A percentile compares a stretch with the other conserved stretches of the same genome.
Evolutionary conservation across 1,140 invertebrate genomes (phyloP).

Genomic region (Leucophenga varia): DNA sequence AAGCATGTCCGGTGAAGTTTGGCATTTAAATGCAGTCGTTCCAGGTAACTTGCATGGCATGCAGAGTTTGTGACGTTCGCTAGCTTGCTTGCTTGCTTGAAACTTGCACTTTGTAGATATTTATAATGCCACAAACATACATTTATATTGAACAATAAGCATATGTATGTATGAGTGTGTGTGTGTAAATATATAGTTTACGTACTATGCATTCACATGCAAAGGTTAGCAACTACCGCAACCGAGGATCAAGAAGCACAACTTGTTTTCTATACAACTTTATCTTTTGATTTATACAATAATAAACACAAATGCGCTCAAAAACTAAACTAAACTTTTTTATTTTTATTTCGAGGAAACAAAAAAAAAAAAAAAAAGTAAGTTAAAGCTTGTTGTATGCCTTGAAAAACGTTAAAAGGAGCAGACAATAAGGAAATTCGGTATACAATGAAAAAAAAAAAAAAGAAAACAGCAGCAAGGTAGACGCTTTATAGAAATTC

Average conservation of each 20-base stretch:
- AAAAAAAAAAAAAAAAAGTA: too few relatives aligned
- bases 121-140: conserved; percentile 47
- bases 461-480: too few relatives aligned
- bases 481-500: conserved; percentile 3
- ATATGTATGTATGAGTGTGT: neutral
- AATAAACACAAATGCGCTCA: conserved; percentile 43
- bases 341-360: too few relatives aligned
- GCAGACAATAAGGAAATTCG: too few relatives aligned
- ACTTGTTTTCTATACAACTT: conserved; percentile 28
- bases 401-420: too few relatives aligned
- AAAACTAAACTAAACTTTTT: conserved; percentile 25
- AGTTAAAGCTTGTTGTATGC: too few relatives aligned
- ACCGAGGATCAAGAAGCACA: conserved; percentile 12
- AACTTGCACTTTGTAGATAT: conserved; percentile 23
- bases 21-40: conserved; percentile 43
- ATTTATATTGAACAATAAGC: conserved; percentile 34
- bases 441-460: too few relatives aligned
- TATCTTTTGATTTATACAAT: conserved; percentile 50
- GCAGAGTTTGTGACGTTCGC: too few relatives aligned
- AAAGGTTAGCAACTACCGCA: conserved; percentile 22
- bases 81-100: too few relatives aligned
- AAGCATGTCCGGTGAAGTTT: conserved; percentile 53
- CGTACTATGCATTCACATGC: conserved; percentile 30
- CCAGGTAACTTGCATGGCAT: conserved; percentile 13
- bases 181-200: conserved; percentile 20